Percentiles rank a stretch among this genome's conserved stretches.
These are phyloP conservation scores for Protobothrops flavoviridis DNA, from an alignment of 2,113 vertebrate species.

Conservation along the genomic window DNA sequence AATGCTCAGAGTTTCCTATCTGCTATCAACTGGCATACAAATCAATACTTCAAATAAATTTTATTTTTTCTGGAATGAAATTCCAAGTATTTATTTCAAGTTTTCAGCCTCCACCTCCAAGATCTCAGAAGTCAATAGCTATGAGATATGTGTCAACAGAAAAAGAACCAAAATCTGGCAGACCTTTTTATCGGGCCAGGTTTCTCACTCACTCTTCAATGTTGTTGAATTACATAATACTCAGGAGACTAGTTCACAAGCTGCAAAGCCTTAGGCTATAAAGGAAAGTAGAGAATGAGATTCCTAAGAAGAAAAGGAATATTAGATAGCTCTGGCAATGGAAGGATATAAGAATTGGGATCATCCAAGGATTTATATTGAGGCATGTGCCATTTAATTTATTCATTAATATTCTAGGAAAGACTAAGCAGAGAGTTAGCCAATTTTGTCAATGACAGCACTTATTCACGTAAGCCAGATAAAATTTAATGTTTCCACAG, in stretches of 20 bases:
- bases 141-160: background rate
- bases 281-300: slow-evolving; percentile 1
- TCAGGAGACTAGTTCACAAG: background rate
- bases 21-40: background rate
- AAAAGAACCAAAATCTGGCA: background rate
- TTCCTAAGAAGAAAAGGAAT: slow-evolving; percentile 3
- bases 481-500: background rate
- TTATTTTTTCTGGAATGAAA: background rate
- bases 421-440: background rate
- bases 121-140: background rate
- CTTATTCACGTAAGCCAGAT: background rate
- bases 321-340: background rate
- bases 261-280: slow-evolving; percentile 14
- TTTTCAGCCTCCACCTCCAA: background rate
- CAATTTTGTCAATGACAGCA: background rate
- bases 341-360: background rate
- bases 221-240: slow-evolving; percentile 23
- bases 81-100: background rate
- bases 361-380: background rate
- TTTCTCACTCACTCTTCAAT: slow-evolving; percentile 1
- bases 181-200: background rate
- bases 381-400: background rate
- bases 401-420: background rate
- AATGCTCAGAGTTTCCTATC: background rate
- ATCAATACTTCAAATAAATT: background rate